Base-by-base conservation (phyloP, 30 jellyfish, hydroid and myxozoan species). In the Pelagia noctiluca region DNA sequence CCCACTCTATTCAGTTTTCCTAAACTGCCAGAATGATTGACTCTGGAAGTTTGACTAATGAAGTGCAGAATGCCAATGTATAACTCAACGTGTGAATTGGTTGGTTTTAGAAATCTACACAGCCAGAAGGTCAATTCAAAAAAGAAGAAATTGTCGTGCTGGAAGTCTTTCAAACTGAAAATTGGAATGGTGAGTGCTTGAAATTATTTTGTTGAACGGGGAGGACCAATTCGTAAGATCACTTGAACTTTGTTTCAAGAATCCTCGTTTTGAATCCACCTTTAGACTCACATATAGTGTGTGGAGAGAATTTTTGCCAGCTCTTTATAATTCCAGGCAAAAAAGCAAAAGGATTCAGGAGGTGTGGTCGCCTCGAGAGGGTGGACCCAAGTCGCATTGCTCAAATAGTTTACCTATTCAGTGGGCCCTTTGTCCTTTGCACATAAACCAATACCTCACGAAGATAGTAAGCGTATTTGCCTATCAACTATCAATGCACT, bases 131-230 rank as follows among this genome's bases (percentile, higher is more conserved):
- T 81, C 13, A 50, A 64, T 30, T 71, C 79, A 47, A 35, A 33
- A 48, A 76, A 61, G 76, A 65, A 47, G 31, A 65, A 53, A 18
- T 83, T 94, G 32, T 94, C 99, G 0, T 88, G 93, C 83, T 94
- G 99, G 99, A 94, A 94, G 42, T 46, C 82, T 13, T 63, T 88
- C 35, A 88, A 88, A 36, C 75, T 94, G 48, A 75, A 84, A 48
- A 22, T 75, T n/a, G 97, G 97, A 87, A 94, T 94, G 99, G 96
- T 84, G 78, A 30, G 38, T 42, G 8, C 8, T 42, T 42, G n/a
- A n/a, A 5, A 28, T 52, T 21, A 2, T 26, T 3, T 67, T 21
- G 3, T 37, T 63, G 10, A 4, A n/a, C 8, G 21, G 21, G 8
- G 8, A 23, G 30, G 10, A 60, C 21, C 12, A 60, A n/a, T 22